These are phyloP conservation scores for Polyommatus icarus DNA, from an alignment of 2,888 invertebrate species.

Conservation along the genomic window DNA sequence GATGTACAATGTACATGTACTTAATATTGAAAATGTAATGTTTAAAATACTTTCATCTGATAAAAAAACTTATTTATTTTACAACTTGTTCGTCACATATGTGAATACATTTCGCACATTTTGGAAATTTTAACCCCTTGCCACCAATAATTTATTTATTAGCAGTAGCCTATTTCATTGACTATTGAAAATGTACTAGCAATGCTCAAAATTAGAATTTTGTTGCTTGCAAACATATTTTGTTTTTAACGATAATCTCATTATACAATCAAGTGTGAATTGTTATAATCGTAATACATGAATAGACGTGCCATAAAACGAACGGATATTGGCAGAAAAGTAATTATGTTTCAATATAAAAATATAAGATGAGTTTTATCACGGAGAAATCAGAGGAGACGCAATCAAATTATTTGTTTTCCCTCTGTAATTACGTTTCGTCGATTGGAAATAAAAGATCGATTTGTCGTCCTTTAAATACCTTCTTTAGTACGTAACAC, in stretches of 20 bases:
- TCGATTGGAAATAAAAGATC: conserved; percentile 42
- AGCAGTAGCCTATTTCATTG: too few species aligned
- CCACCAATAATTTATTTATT: too few species aligned
- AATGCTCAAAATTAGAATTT: too few species aligned
- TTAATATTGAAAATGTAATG: too few species aligned
- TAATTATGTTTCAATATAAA: conserved; percentile 26
- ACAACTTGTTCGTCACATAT: too few species aligned
- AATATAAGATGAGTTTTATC: conserved; percentile 30
- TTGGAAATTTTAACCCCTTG: too few species aligned
- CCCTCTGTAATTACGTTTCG: conserved; percentile 42
- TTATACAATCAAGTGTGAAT: background rate
- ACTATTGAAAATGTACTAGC: too few species aligned
- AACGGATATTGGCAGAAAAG: conserved; percentile 23
- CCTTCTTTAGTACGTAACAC: background rate
- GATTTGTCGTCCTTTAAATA: conserved; percentile 31
- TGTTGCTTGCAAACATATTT: too few species aligned
- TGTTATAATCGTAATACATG: background rate
- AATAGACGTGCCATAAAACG: background rate
- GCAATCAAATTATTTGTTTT: conserved; percentile 31
- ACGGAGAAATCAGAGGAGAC: conserved; percentile 23
- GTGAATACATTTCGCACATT: too few species aligned
- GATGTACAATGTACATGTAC: too few species aligned
- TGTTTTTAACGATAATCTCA: background rate
- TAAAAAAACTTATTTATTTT: too few species aligned
- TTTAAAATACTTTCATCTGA: too few species aligned